Percentiles rank a stretch among this genome's conserved stretches.
These are phyloP conservation scores for Drosophila micromelanica DNA, from an alignment of 1,140 invertebrate species.

Conservation along the genomic window DNA sequence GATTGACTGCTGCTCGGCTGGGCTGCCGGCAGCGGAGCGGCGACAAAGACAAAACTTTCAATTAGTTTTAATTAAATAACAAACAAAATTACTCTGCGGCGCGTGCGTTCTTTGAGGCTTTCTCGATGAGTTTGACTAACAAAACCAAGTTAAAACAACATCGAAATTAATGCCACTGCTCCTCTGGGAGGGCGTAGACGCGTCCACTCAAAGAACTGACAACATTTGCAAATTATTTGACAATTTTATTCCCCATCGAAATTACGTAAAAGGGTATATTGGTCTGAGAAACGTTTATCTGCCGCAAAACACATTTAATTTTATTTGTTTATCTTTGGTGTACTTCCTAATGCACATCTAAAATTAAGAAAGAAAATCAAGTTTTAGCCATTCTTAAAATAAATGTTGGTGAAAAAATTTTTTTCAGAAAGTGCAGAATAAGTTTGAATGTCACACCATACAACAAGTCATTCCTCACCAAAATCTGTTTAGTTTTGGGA, in stretches of 20 bases:
- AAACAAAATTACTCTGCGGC: constrained; percentile 61
- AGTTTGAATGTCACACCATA: too few species aligned
- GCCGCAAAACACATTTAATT: too few species aligned
- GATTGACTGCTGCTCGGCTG: constrained; percentile 57
- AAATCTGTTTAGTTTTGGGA: too few species aligned
- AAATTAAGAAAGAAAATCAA: too few species aligned
- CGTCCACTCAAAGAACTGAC: constrained; percentile 58
- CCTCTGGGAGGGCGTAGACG: constrained; percentile 22
- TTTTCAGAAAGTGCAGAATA: too few species aligned
- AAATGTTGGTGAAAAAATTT: too few species aligned
- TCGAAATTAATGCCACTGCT: constrained; percentile 68
- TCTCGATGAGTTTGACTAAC: constrained; percentile 70
- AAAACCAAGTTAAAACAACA: constrained; percentile 75
- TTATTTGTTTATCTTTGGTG: too few species aligned
- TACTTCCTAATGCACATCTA: too few species aligned
- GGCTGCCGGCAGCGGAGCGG: not conserved
- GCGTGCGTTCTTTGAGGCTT: constrained; percentile 59
- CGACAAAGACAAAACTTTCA: constrained; percentile 65
- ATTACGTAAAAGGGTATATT: not conserved
- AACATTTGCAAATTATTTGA: constrained; percentile 68
- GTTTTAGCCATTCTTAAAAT: too few species aligned
- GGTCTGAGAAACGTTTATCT: too few species aligned
- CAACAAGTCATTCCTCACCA: too few species aligned
- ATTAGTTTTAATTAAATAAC: constrained; percentile 81
- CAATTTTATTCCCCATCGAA: constrained; percentile 28